phyloP scores from a whole-genome alignment of 2,113 vertebrate genomes.

The Cathartes aura region DNA sequence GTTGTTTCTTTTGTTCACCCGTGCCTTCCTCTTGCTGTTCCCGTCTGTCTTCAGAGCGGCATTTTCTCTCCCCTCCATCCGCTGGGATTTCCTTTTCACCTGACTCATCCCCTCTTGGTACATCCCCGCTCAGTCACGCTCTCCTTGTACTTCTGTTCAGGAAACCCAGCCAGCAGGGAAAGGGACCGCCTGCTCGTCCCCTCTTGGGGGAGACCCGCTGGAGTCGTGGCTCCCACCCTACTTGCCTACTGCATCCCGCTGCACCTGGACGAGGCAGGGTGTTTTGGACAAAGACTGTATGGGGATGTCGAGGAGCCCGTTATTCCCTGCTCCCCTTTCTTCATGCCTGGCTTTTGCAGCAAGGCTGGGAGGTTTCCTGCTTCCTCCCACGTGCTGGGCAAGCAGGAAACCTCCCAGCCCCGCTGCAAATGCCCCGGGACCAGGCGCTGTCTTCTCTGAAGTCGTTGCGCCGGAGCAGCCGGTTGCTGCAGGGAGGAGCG shows the following conservation, averaged over 20 bases:
- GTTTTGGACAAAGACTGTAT: fast-evolving
- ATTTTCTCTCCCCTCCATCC: slow-evolving; percentile 36
- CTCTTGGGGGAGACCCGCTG: not conserved
- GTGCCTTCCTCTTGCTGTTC: slow-evolving; percentile 16
- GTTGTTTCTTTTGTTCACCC: slow-evolving; percentile 18
- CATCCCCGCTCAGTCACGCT: not conserved
- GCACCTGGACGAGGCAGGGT: not conserved
- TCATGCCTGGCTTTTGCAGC: not conserved
- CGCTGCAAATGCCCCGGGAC: not conserved
- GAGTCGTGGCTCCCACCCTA: not conserved
- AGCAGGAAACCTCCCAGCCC: not conserved
- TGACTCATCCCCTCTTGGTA: slow-evolving; percentile 31
- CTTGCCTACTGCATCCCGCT: not conserved
- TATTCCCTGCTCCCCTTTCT: not conserved
- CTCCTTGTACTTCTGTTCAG: not conserved
- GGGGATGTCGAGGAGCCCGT: not conserved
- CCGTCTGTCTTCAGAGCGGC: not conserved
- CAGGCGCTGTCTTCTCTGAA: not conserved
- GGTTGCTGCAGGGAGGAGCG: slow-evolving; percentile 37
- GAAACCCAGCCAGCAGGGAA: not conserved
- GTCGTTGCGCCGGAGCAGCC: slow-evolving; percentile 2
- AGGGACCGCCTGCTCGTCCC: not conserved
- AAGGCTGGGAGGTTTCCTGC: not conserved
- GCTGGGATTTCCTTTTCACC: slow-evolving; percentile 61
- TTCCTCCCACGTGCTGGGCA: not conserved